Conservation (phyloP, 2,797 vertebrate genomes). For the Urocyon cinereoargenteus region DNA sequence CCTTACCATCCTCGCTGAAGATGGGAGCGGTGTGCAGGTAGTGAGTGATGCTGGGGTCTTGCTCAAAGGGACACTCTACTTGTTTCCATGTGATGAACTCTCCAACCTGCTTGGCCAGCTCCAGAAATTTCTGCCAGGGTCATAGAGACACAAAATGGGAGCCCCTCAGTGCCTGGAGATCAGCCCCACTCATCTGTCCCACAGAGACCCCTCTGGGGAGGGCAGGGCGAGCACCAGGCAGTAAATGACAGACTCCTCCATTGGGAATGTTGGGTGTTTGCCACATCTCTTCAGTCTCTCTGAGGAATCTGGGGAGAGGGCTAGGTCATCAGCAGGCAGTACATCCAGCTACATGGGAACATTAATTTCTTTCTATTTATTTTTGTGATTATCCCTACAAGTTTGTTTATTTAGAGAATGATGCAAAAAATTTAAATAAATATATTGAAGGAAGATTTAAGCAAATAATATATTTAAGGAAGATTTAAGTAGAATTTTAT, state of each 20-base stretch:
- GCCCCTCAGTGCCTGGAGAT: background rate
- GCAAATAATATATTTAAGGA: background rate
- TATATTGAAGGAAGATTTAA: background rate
- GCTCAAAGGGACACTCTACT: constrained; percentile 95
- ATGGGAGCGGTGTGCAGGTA: constrained; percentile 95
- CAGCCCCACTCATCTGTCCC: background rate
- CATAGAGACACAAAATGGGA: constrained; percentile 26
- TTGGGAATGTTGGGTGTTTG: background rate
- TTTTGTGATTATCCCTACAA: background rate
- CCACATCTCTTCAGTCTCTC: background rate
- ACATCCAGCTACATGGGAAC: background rate
- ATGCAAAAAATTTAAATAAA: background rate
- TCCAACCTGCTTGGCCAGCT: constrained; percentile 96
- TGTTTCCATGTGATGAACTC: constrained; percentile 98
- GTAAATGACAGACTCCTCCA: background rate
- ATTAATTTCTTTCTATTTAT: background rate
- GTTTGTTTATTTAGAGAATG: background rate
- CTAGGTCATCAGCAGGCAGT: background rate
- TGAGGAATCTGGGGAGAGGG: background rate
- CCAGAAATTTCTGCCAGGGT: constrained; percentile 94
- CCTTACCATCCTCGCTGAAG: constrained; percentile 95
- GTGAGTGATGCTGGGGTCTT: constrained; percentile 94
- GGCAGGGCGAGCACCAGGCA: background rate
- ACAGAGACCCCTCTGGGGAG: background rate
- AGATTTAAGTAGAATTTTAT: background rate